Base-by-base conservation (phyloP, 2,888 invertebrate genomes). In the Machimus rusticus region DNA sequence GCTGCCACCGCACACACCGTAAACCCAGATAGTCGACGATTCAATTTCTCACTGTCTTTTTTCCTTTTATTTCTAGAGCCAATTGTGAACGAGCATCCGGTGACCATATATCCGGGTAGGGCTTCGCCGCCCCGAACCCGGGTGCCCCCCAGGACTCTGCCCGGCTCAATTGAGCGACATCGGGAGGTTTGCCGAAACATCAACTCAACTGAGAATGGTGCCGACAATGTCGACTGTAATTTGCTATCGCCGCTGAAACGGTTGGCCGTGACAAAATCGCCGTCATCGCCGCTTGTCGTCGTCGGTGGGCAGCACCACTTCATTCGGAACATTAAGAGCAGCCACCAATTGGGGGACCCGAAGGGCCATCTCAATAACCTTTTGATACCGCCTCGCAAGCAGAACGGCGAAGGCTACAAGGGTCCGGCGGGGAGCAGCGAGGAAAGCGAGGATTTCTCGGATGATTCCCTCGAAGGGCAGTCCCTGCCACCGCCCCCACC, bases 401-500 rank as follows among this genome's bases (percentile, higher is more conserved):
- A 74, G 28, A 88, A 88, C 19, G 23, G 86, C 37, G 87, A 88
- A 51, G 79, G 66, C 37, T 84, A 78, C 79, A 74, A 85, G 87
- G 88, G 87, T 0, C 8, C 9, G 8, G 16, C 66, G 66, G 55
- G 19, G 74, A 87, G 87, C 82, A 88, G 87, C 66, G 86, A 88
- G 43, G 43, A 46, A 91, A 89, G 94, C 94, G 88, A 94, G 93
- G 87, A 86, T 37, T 88, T 88, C 28, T 97, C 97, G 34, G 97
- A 97, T 92, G 97, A 97, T 92, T 97, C 97, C 23, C 93, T 97
- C 89, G 97, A 97, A 92, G 94, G 95, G 37, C 90, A 90, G 90
- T 90, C 90, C 37, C 94, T 96, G 89, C 96, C 95, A 66, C 95
- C 95, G 76, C 95, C 94, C 19, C 94, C 94, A 19, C 93, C 94